Evolutionary conservation across 2,113 vertebrate species (phyloP).

Genomic region (Ptychochromis oligacanthus): DNA sequence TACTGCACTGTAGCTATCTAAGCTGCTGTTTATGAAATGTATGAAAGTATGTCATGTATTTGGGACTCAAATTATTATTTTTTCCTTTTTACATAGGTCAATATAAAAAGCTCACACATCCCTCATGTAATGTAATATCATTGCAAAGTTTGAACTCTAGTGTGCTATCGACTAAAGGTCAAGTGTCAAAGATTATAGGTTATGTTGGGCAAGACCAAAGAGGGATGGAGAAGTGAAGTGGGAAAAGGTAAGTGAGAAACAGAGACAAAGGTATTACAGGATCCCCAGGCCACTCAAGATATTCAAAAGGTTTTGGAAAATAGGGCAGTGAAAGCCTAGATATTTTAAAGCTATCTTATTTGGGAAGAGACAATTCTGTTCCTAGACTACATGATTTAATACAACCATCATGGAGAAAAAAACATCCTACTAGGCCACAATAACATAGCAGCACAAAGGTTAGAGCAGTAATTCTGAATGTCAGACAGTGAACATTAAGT

Average conservation of each 20-base stretch:
- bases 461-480: not conserved
- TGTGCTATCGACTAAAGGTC: slow-evolving; percentile 14
- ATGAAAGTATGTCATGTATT: not conserved
- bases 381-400: not conserved
- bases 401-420: not conserved
- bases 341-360: slow-evolving; percentile 14
- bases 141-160: slow-evolving; percentile 5
- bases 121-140: slow-evolving; percentile 4
- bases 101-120: slow-evolving; percentile 2
- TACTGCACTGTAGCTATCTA: not conserved
- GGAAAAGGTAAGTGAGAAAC: slow-evolving; percentile 19
- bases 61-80: not conserved
- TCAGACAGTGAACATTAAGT: slow-evolving; percentile 15
- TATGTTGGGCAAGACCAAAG: slow-evolving; percentile 33
- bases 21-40: not conserved
- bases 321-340: not conserved
- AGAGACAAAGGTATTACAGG: slow-evolving; percentile 8
- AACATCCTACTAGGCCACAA: not conserved
- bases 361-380: slow-evolving; percentile 1
- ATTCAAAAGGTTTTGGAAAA: slow-evolving; percentile 34
- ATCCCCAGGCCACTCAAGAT: slow-evolving; percentile 13
- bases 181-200: slow-evolving; percentile 44
- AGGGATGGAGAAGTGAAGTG: not conserved
- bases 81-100: not conserved
- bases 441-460: not conserved